These are phyloP conservation scores for Athene cunicularia DNA, from an alignment of 2,113 vertebrate species.

Conservation along the genomic window DNA sequence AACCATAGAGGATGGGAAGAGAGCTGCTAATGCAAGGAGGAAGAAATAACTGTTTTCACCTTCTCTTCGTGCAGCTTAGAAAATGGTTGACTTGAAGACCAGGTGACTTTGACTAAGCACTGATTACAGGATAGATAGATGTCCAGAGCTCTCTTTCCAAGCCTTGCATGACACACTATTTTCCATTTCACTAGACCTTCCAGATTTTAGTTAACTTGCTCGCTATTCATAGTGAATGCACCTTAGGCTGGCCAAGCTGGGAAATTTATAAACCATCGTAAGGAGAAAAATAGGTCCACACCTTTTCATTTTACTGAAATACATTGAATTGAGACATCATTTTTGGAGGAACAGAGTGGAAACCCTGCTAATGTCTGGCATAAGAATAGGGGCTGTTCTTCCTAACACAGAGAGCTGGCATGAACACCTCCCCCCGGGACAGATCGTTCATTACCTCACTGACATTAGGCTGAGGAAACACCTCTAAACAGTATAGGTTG, in stretches of 20 bases:
- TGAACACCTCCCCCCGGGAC: neutral
- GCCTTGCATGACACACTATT: neutral
- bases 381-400: neutral
- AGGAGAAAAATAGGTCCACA: neutral
- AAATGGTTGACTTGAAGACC: neutral
- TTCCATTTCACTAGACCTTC: neutral
- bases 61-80: neutral
- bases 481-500: neutral
- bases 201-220: neutral
- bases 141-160: neutral
- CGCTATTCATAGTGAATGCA: neutral
- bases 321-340: neutral
- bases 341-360: conserved; percentile 15
- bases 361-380: neutral
- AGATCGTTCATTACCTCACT: neutral
- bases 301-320: neutral
- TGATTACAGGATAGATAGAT: neutral
- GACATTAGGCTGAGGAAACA: neutral
- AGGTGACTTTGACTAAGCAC: neutral
- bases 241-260: neutral
- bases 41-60: neutral
- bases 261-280: neutral
- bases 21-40: neutral
- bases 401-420: neutral
- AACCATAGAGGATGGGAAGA: neutral